Evolutionary conservation across 1,140 invertebrate species (phyloP), one percentile per base, ranked within the genome.

Genomic region (Procambarus clarkii): DNA sequence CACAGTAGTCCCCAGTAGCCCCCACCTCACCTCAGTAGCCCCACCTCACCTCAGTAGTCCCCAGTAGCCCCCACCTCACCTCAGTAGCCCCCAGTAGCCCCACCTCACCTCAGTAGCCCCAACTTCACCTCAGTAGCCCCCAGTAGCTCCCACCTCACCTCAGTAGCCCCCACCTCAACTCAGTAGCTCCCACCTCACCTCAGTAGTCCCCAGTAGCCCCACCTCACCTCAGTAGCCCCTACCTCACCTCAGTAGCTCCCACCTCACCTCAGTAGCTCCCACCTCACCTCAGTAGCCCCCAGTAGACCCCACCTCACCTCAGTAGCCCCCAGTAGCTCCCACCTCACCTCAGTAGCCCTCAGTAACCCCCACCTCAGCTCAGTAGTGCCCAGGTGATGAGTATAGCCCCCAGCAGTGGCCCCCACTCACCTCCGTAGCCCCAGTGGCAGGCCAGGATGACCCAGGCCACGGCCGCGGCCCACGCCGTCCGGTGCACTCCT

Each of bases 361-460:
- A 58, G 54, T 58, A 58, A 1, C 34, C 34, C 34, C 5, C 1
- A 54, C 5, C 60, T 64, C 15, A 64, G 9, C 5, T 21, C 15
- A 3, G 15, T 64, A 64, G 15, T 21, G 0, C 60, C 60, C 11
- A 64, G 50, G 34, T 34, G 0, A 58, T 9, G 0, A 58, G 54
- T 9, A 9, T 13, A 58, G 54, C 54, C 54, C 54, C 34, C 34
- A 34, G 34, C 34, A 34, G 34, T 34, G 34, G 34, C 34, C 34
- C 34, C 54, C 54, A 58, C 88, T 84, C 71, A 90, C 96, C 96
- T 94, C 96, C 96, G 93, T 97, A 96, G 15, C 96, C 96, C 86
- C 96, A 97, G 85, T 96, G 95, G 93, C 97, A 97, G 1, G 96
- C 96, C 92, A 97, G 95, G 7, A 97, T 95, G 64, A 97, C 94